A percentile compares a stretch with the other conserved stretches of the same genome.
phyloP scores from a whole-genome alignment of 1,140 invertebrate genomes.

The Coenobita brevimanus region DNA sequence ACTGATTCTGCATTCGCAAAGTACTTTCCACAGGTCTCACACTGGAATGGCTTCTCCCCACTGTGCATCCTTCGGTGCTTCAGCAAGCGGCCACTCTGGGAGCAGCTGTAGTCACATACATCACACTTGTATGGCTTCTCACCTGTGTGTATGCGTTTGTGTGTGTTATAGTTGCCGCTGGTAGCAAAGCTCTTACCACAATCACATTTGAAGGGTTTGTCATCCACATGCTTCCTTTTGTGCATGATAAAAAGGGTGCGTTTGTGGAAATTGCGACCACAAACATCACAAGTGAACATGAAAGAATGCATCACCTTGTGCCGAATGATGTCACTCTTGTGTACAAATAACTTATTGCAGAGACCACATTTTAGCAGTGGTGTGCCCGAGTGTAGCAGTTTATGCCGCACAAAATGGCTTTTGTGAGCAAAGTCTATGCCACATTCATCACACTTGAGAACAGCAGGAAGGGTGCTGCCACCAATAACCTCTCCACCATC shows the following conservation, averaged over 20 bases:
- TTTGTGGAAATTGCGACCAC: slow-evolving; percentile 85
- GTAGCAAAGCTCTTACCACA: slow-evolving; percentile 72
- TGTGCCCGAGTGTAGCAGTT: slow-evolving; percentile 78
- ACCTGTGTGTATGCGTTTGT: slow-evolving; percentile 96
- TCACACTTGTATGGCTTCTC: slow-evolving; percentile 98
- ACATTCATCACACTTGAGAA: slow-evolving; percentile 80
- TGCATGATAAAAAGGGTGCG: slow-evolving; percentile 67
- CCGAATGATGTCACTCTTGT: slow-evolving; percentile 68
- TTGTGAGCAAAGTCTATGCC: slow-evolving; percentile 81
- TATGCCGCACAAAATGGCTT: slow-evolving; percentile 79
- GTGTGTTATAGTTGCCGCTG: slow-evolving; percentile 89
- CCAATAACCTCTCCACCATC: slow-evolving; percentile 47
- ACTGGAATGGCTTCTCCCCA: slow-evolving; percentile 71
- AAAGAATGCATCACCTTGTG: slow-evolving; percentile 70
- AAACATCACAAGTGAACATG: slow-evolving; percentile 95
- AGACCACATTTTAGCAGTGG: slow-evolving; percentile 72
- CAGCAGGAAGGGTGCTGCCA: slow-evolving; percentile 59
- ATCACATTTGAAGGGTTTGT: slow-evolving; percentile 72
- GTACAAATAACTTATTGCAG: slow-evolving; percentile 74
- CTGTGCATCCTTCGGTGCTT: slow-evolving; percentile 71
- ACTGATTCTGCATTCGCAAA: slow-evolving; percentile 72
- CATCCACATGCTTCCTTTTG: slow-evolving; percentile 82
- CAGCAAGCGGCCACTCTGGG: slow-evolving; percentile 69
- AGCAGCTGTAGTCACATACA: slow-evolving; percentile 79
- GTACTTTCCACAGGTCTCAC: slow-evolving; percentile 76